Conservation (phyloP, 2,113 vertebrate species). For the Catharus bicknelli region DNA sequence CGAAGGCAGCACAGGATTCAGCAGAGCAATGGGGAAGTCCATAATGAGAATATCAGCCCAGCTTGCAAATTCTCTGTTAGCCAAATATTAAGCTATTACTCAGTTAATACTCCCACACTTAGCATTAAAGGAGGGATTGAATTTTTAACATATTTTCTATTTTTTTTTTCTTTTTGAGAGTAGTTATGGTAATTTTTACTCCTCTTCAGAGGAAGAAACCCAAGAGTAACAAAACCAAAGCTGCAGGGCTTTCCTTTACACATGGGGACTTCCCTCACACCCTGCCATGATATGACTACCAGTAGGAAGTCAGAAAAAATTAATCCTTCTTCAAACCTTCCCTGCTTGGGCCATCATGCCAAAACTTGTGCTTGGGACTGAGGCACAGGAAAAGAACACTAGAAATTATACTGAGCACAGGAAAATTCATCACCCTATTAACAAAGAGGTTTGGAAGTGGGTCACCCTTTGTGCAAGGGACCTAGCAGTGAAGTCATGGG, state of each 20-base stretch:
- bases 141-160: not conserved
- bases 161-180: not conserved
- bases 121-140: not conserved
- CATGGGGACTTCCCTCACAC: not conserved
- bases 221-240: not conserved
- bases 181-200: not conserved
- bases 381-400: not conserved
- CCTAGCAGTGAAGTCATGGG: not conserved
- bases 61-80: not conserved
- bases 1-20: not conserved
- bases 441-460: not conserved
- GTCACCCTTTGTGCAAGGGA: not conserved
- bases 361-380: not conserved
- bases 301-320: not conserved
- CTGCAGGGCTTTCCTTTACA: not conserved
- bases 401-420: not conserved
- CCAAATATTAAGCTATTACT: not conserved
- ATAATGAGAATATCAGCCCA: not conserved
- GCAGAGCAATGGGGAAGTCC: not conserved
- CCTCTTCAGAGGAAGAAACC: not conserved
- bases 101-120: not conserved
- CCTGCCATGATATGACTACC: not conserved
- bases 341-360: not conserved
- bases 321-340: not conserved
- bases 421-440: not conserved